These are phyloP conservation scores for Hypomecis atomaria DNA, from an alignment of 2,888 invertebrate genomes.

Conservation along the genomic window DNA sequence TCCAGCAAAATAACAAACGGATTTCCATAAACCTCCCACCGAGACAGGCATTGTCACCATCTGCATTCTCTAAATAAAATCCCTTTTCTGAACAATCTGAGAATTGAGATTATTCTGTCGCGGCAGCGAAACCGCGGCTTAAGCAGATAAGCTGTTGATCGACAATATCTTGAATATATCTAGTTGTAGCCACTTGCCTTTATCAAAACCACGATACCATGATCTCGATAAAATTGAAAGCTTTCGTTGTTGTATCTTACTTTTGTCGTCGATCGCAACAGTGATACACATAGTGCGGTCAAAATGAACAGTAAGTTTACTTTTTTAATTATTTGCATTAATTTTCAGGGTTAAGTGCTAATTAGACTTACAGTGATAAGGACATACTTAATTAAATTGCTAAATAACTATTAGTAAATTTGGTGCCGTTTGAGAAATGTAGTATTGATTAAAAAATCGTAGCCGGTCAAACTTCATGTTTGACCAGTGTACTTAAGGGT, in stretches of 20 bases:
- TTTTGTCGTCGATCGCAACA: constrained; percentile 65
- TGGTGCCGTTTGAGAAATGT: no score
- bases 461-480: no score
- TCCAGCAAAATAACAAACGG: constrained; percentile 12
- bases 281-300: constrained; percentile 60
- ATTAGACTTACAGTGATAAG: no score
- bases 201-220: constrained; percentile 64
- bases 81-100: constrained; percentile 15
- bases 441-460: no score
- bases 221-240: constrained; percentile 76
- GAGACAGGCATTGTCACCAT: constrained; percentile 20
- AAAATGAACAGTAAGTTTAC: constrained; percentile 73
- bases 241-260: constrained; percentile 56
- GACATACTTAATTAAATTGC: no score
- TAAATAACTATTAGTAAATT: no score
- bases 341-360: constrained; percentile 15
- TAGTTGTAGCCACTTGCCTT: constrained; percentile 50
- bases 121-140: constrained; percentile 26
- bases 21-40: constrained; percentile 23
- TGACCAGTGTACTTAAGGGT: no score
- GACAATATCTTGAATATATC: constrained; percentile 69
- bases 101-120: constrained; percentile 21
- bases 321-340: constrained; percentile 17
- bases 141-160: constrained; percentile 62
- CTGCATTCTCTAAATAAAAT: constrained; percentile 27